Percentiles rank a stretch among this genome's conserved stretches.
Evolutionary conservation across 37 sponge, comb jelly and placozoan genomes (phyloP).

Genomic region (Haliclona indistincta): DNA sequence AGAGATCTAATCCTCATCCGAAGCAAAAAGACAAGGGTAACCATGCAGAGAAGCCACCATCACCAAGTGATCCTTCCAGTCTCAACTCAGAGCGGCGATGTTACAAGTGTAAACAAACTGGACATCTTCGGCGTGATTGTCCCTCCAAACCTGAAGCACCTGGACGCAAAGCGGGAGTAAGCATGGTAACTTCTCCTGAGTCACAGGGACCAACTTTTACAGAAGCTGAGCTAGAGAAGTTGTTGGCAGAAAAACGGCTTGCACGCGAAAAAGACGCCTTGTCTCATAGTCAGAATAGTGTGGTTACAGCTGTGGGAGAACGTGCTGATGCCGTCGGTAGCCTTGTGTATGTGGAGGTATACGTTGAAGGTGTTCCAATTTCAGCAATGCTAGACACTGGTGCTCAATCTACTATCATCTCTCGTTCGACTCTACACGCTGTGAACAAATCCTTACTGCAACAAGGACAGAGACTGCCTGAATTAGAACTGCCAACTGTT

Average conservation of each 20-base stretch:
- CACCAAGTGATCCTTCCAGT: no score
- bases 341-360: background rate
- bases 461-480: background rate
- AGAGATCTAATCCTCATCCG: no score
- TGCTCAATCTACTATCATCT: slow-evolving; percentile 31
- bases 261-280: background rate
- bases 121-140: no score
- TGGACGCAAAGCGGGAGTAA: no score
- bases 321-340: slow-evolving; percentile 10
- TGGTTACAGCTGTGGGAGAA: background rate
- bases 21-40: no score
- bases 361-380: slow-evolving; percentile 10
- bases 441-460: slow-evolving; percentile 14
- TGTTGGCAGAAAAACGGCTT: background rate
- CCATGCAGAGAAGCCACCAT: no score
- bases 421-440: background rate
- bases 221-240: slow-evolving; percentile 14
- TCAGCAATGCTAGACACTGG: slow-evolving; percentile 24
- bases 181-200: background rate
- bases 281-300: background rate
- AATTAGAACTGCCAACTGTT: background rate
- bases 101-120: no score
- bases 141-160: no score
- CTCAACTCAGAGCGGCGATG: no score
- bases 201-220: background rate